These are phyloP conservation scores for Melipona bicolor DNA, from an alignment of 2,888 invertebrate species.

Conservation along the genomic window DNA sequence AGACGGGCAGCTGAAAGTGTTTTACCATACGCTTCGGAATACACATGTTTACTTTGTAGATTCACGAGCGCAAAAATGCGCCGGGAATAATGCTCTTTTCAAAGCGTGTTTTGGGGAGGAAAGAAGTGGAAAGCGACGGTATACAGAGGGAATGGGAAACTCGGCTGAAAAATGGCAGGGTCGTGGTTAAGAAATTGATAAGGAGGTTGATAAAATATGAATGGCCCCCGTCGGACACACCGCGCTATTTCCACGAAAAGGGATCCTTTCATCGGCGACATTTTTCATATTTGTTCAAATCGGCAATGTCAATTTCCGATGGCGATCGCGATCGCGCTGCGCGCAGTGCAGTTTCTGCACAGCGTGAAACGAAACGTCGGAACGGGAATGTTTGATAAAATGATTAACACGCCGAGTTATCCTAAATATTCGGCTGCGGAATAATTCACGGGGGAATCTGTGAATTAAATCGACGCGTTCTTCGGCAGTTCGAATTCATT, in stretches of 20 bases:
- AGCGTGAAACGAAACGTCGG: neutral
- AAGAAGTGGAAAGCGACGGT: conserved; percentile 11
- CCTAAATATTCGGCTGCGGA: neutral
- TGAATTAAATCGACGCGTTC: neutral
- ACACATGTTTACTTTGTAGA: conserved; percentile 31
- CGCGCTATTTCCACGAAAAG: conserved; percentile 47
- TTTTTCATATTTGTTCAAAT: conserved; percentile 49
- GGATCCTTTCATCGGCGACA: conserved; percentile 42
- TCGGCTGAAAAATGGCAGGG: conserved; percentile 74
- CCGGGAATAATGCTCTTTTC: conserved; percentile 42
- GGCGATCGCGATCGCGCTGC: neutral
- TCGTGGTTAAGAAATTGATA: conserved; percentile 79
- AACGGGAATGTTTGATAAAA: neutral
- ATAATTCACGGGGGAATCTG: neutral
- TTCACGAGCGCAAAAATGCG: conserved; percentile 21
- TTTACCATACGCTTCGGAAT: conserved; percentile 14
- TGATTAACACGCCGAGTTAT: neutral
- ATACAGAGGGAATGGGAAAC: conserved; percentile 44
- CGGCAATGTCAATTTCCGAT: conserved; percentile 39
- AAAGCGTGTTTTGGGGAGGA: conserved; percentile 28
- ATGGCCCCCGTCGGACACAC: conserved; percentile 63
- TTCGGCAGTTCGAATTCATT: conserved; percentile 4
- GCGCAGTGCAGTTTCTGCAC: neutral
- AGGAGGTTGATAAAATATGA: conserved; percentile 77
- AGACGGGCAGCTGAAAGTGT: conserved; percentile 17